Conservation (phyloP, 1,140 invertebrate genomes). For the Druon quercuslanigerum region DNA sequence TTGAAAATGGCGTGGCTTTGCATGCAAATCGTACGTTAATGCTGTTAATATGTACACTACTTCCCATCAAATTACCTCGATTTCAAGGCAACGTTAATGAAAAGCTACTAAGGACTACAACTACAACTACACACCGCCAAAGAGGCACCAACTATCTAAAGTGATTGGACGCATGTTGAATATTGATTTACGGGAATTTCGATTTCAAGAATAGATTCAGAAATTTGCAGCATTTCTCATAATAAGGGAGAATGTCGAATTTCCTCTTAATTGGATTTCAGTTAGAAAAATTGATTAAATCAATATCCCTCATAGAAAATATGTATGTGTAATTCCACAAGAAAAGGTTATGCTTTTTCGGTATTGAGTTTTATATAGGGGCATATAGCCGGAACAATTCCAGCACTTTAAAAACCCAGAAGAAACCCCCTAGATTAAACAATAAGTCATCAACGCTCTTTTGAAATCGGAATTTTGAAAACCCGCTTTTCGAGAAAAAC, state of each 20-base stretch:
- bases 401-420: no score
- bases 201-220: no score
- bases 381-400: no score
- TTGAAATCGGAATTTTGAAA: no score
- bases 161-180: neutral
- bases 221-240: neutral
- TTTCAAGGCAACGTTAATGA: conserved; percentile 16
- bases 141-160: neutral
- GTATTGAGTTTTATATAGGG: no score
- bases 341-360: no score
- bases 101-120: conserved; percentile 2
- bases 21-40: conserved; percentile 44
- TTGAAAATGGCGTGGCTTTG: conserved; percentile 44
- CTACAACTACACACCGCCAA: no score
- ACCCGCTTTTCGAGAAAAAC: no score
- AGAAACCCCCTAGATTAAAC: no score
- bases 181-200: no score
- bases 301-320: conserved; percentile 14
- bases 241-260: neutral
- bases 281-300: neutral
- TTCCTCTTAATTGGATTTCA: neutral
- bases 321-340: no score
- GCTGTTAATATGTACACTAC: conserved; percentile 34
- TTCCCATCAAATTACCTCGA: conserved; percentile 39
- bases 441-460: no score